These are phyloP conservation scores for Dendrolimus kikuchii DNA, from an alignment of 1,140 invertebrate species.

Conservation along the genomic window DNA sequence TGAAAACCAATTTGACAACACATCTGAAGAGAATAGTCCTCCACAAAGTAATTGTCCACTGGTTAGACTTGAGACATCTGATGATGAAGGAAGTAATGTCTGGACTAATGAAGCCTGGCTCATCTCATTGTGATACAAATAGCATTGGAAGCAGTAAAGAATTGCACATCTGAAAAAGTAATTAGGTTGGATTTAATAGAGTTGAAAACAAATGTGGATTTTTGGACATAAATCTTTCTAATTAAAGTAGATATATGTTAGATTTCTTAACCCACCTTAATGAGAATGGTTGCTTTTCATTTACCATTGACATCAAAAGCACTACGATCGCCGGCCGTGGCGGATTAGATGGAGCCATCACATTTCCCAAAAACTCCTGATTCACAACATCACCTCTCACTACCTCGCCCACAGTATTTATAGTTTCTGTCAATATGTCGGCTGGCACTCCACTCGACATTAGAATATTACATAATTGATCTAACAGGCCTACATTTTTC, in stretches of 20 bases:
- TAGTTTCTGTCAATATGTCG: constrained; percentile 96
- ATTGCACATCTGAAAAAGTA: constrained; percentile 83
- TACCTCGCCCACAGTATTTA: constrained; percentile 95
- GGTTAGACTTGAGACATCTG: constrained; percentile 79
- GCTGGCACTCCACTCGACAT: constrained; percentile 98
- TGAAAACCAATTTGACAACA: constrained; percentile 98
- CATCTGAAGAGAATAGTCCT: constrained; percentile 90
- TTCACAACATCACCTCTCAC: constrained; percentile 92
- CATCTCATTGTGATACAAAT: constrained; percentile 94
- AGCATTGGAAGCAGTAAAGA: constrained; percentile 98
- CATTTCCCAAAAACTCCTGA: constrained; percentile 92
- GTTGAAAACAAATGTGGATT: too few relatives aligned
- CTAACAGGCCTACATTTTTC: constrained; percentile 85
- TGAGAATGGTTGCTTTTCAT: constrained; percentile 96
- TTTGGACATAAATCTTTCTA: too few relatives aligned
- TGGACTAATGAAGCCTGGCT: constrained; percentile 91
- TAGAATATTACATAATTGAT: constrained; percentile 90
- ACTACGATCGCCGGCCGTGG: constrained; percentile 95
- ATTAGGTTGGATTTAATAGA: neutral
- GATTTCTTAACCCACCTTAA: constrained; percentile 73
- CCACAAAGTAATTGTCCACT: constrained; percentile 95
- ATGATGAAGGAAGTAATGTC: constrained; percentile 89
- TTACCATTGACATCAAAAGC: constrained; percentile 98
- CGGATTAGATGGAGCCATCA: constrained; percentile 94
- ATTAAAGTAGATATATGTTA: too few relatives aligned